Evolutionary conservation across 2,888 invertebrate species (phyloP), one percentile per base, ranked within the genome.

Genomic region (Drosophila multiciliata): DNA sequence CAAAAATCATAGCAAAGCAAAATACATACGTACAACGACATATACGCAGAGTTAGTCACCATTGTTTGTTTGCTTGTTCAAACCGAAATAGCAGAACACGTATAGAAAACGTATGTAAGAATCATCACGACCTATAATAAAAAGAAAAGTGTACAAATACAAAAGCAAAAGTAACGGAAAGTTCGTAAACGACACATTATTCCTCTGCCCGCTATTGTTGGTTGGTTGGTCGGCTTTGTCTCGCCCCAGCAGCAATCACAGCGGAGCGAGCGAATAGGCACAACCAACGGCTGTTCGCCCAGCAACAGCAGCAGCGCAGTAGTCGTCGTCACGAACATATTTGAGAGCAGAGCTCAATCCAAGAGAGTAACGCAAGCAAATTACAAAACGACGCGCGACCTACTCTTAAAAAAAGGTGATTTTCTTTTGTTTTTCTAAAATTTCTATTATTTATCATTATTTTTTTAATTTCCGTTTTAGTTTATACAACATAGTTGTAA

Each of bases 381-480:
- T 72, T 73, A 70, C 75, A 66, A 45, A 71, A 67, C 77, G 83
- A 77, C 82, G 83, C 82, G 88, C 86, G 86, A 88, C 87, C 89
- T 88, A 84, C 89, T 88, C 70, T 67, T 65, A 78, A 75, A 75
- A 87, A 88, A 87, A 89, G 84, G 89, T 89, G 89, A 89, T 82
- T 80, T 86, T 85, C 2, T 82, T 82, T 80, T 86, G 82, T 76
- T 80, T 85, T 71, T 83, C 61, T 77, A 82, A 57, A 69, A 71
- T 82, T 82, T 35, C 65, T 79, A 78, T 75, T 78, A 70, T 70
- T 78, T 73, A 45, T 45, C 23, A 45, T 45, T 32, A 61, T 73
- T 73, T 52, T 74, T 73, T 72, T 67, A 33, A 50, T 71, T 78
- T 79, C 70, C 61, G 66, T 80, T 79, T 75, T 70, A 75, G 70